Evolutionary conservation across 2,113 vertebrate genomes (phyloP).

Genomic region (Cavia porcellus): DNA sequence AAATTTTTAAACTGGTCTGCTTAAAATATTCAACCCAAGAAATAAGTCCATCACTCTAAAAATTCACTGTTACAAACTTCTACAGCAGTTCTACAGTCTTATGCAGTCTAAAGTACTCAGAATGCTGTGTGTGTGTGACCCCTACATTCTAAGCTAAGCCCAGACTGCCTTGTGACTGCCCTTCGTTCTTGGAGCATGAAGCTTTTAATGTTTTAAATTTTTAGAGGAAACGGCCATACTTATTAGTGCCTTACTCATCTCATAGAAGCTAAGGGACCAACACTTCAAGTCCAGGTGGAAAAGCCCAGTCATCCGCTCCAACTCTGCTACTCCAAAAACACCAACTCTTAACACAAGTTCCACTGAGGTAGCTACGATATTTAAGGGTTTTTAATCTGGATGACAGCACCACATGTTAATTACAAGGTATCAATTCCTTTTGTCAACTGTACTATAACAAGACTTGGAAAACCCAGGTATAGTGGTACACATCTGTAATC

Average conservation of each 20-base stretch:
- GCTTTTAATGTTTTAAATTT: not conserved
- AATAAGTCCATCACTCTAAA: not conserved
- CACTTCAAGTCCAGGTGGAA: not conserved
- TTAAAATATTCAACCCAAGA: constrained; percentile 3
- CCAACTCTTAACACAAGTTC: not conserved
- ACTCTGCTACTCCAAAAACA: constrained; percentile 13
- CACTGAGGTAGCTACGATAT: not conserved
- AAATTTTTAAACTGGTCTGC: not conserved
- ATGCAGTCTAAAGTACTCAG: not conserved
- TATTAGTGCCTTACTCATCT: constrained; percentile 10
- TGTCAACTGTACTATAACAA: not conserved
- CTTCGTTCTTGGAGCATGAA: not conserved
- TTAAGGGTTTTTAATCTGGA: not conserved
- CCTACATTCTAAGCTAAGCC: not conserved
- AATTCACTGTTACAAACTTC: constrained; percentile 22
- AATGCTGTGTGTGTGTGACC: not conserved
- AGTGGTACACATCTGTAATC: not conserved
- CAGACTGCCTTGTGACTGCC: not conserved
- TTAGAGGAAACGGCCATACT: constrained; percentile 47
- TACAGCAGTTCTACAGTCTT: not conserved
- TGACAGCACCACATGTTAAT: not conserved
- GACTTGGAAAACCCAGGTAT: not conserved
- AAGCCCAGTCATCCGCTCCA: not conserved
- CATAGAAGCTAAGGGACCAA: not conserved
- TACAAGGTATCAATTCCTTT: fast-evolving